Evolutionary conservation across 2,797 vertebrate species (phyloP).

Genomic region (Myripristis jacobus): DNA sequence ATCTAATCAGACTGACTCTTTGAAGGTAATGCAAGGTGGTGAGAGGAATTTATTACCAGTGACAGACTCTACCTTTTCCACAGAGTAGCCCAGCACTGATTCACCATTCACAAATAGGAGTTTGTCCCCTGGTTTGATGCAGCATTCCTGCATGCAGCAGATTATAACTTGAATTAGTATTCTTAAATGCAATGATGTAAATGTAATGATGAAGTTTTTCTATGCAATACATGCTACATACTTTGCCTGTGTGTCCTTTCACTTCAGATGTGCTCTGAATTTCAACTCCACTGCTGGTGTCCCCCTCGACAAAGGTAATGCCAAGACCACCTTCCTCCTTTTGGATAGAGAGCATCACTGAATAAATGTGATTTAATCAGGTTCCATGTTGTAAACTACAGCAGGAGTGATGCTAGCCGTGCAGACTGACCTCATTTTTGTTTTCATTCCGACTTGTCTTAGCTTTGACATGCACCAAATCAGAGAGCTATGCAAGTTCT

Average conservation of each 20-base stretch:
- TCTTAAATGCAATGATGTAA: neutral
- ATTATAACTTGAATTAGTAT: slow-evolving; percentile 2
- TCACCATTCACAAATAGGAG: slow-evolving; percentile 89
- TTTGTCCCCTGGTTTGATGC: slow-evolving; percentile 86
- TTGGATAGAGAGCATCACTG: neutral
- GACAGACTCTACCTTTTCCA: slow-evolving; percentile 85
- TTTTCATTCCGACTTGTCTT: neutral
- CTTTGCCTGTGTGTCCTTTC: slow-evolving; percentile 84
- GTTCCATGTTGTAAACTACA: neutral
- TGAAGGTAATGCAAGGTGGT: neutral
- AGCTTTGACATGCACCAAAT: neutral
- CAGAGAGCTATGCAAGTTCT: slow-evolving; percentile 11
- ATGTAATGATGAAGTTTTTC: too few relatives aligned
- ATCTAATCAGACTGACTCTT: slow-evolving; percentile 6
- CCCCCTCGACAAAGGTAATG: slow-evolving; percentile 87
- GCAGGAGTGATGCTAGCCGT: neutral
- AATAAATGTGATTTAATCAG: neutral
- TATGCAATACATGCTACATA: slow-evolving; percentile 48
- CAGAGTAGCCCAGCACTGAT: slow-evolving; percentile 84
- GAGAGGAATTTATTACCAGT: slow-evolving; percentile 8
- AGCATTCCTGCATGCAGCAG: slow-evolving; percentile 84
- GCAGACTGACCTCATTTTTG: neutral
- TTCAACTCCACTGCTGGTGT: slow-evolving; percentile 82
- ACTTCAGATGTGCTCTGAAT: slow-evolving; percentile 86
- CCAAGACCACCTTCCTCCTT: slow-evolving; percentile 90